These are phyloP conservation scores for Caranx ignobilis DNA, from an alignment of 2,113 vertebrate species.

Conservation along the genomic window DNA sequence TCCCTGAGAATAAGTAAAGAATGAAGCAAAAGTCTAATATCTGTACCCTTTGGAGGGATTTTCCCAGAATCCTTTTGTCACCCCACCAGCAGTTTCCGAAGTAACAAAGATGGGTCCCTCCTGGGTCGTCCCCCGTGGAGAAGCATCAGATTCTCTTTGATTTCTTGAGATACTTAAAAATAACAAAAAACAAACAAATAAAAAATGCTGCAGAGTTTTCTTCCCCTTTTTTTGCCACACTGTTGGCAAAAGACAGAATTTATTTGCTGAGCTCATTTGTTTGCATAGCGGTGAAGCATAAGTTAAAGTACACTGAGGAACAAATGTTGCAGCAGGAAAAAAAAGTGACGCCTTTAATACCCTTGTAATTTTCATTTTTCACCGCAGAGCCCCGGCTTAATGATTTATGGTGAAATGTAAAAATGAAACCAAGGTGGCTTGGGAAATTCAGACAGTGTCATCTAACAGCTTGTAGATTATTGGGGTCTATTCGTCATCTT, in stretches of 20 bases:
- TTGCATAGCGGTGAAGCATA: conserved; percentile 2
- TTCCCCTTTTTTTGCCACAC: neutral
- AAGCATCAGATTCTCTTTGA: neutral
- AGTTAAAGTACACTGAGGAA: neutral
- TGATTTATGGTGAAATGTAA: neutral
- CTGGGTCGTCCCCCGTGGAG: neutral
- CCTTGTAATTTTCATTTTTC: neutral
- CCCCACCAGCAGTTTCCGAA: neutral
- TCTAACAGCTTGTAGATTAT: neutral
- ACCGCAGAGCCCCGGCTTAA: neutral
- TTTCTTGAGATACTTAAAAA: neutral
- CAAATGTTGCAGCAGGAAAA: neutral
- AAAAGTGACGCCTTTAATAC: neutral
- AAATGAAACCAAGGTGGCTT: neutral
- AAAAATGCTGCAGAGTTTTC: neutral
- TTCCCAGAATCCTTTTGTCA: neutral
- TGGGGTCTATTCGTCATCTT: neutral
- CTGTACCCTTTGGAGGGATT: too few relatives aligned
- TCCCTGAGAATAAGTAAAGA: neutral
- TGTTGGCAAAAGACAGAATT: neutral
- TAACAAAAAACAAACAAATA: neutral
- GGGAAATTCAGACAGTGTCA: neutral
- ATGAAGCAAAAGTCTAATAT: neutral
- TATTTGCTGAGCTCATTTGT: neutral
- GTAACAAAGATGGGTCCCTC: neutral